phyloP scores from a whole-genome alignment of 2,797 vertebrate species.

The Gila robusta region DNA sequence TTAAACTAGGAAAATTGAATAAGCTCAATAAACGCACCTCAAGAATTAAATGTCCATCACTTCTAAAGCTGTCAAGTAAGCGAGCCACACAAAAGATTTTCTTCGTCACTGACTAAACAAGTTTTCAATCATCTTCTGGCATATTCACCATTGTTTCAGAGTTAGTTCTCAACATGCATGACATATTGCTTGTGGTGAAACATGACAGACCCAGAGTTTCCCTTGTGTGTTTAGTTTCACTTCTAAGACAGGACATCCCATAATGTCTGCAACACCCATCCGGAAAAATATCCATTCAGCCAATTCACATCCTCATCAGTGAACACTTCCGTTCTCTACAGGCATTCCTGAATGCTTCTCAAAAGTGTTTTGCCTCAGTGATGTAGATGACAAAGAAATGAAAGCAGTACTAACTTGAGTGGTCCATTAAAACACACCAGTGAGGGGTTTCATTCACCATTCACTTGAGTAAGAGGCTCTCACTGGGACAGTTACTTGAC shows the following conservation, averaged over 20 bases:
- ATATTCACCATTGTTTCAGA: neutral
- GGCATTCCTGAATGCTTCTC: conserved; percentile 23
- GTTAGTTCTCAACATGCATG: conserved; percentile 8
- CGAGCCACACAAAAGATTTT: neutral
- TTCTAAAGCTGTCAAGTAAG: neutral
- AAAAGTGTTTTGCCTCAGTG: conserved; percentile 13
- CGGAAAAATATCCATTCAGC: conserved; percentile 30
- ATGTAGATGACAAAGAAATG: neutral
- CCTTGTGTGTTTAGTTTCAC: conserved; percentile 21
- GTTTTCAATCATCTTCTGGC: neutral
- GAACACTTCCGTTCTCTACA: conserved; percentile 44
- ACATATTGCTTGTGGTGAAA: neutral
- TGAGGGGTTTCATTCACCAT: neutral
- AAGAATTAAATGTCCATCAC: neutral
- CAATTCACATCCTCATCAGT: conserved; percentile 33
- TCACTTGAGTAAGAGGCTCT: neutral
- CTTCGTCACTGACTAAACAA: neutral
- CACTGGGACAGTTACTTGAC: neutral
- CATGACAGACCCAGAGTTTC: neutral
- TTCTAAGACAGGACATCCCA: conserved; percentile 22
- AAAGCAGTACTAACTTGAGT: conserved; percentile 4
- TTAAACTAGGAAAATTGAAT: neutral
- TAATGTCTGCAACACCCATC: conserved; percentile 42
- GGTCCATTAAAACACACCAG: conserved; percentile 10
- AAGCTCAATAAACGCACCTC: neutral